Evolutionary conservation across 2,888 invertebrate genomes (phyloP).

Genomic region (Dysmachus trigonus): DNA sequence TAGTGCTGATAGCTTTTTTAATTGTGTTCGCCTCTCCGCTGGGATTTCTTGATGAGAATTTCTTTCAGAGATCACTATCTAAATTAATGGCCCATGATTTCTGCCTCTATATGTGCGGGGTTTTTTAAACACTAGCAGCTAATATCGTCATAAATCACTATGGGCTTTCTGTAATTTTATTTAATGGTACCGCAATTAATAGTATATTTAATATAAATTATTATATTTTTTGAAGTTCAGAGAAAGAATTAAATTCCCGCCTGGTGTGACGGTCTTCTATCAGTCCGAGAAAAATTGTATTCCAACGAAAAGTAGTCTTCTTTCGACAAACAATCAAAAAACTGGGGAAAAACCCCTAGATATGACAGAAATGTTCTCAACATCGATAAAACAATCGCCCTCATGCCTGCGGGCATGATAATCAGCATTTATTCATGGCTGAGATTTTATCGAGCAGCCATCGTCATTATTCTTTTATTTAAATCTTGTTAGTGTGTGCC

Average conservation of each 20-base stretch:
- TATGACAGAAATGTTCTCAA: background rate
- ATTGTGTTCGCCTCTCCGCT: constrained; percentile 23
- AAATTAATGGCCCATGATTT: constrained; percentile 40
- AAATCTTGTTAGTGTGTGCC: background rate
- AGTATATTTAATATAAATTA: background rate
- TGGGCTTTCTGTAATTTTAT: constrained; percentile 16
- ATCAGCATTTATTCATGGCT: background rate
- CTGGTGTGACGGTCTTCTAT: background rate
- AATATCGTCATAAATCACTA: constrained; percentile 27
- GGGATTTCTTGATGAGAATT: constrained; percentile 40
- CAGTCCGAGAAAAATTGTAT: background rate
- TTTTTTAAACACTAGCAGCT: background rate
- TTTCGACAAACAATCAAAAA: background rate
- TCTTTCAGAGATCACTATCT: constrained; percentile 30
- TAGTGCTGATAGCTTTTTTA: constrained; percentile 41
- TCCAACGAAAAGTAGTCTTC: background rate
- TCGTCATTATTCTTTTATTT: background rate
- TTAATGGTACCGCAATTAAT: background rate
- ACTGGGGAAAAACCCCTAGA: background rate
- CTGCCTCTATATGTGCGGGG: background rate
- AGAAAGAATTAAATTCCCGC: background rate
- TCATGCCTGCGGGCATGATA: background rate
- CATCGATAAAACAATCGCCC: background rate
- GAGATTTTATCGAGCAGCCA: background rate
- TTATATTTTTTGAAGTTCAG: background rate